Conservation (phyloP, 2,797 vertebrate species). For the Taenioides sp. region DNA sequence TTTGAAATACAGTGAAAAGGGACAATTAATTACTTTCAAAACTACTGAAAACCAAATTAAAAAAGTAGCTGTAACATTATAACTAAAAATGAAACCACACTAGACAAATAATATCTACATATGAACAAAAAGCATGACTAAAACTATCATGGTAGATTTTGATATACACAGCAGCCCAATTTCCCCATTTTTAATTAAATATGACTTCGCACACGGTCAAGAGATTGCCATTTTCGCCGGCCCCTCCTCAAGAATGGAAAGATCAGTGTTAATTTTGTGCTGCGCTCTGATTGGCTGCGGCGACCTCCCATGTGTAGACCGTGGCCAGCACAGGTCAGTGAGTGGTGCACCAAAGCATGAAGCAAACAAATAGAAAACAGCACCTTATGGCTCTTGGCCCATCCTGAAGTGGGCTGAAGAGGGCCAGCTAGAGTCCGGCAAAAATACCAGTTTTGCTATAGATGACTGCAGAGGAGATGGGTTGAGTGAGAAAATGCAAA, state of each 20-base stretch:
- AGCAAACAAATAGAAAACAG: conserved; percentile 99
- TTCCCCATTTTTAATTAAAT: conserved; percentile 36
- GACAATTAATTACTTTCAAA: background rate
- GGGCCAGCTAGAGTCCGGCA: conserved; percentile 78
- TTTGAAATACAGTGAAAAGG: background rate
- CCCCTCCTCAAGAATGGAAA: conserved; percentile 83
- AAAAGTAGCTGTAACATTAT: background rate
- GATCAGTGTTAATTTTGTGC: conserved; percentile 94
- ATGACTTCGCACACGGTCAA: conserved; percentile 60
- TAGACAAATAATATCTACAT: background rate
- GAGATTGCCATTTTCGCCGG: conserved; percentile 81
- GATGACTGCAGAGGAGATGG: background rate
- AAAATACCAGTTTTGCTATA: conserved; percentile 74
- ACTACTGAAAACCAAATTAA: background rate
- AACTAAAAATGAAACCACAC: background rate
- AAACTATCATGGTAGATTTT: conserved; percentile 3
- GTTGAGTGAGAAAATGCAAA: background rate
- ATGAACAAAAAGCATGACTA: background rate
- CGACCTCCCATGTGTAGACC: conserved; percentile 83
- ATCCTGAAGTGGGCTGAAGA: conserved; percentile 81
- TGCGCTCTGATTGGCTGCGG: conserved; percentile 93
- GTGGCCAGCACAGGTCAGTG: conserved; percentile 94
- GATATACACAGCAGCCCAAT: conserved; percentile 18
- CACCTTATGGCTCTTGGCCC: conserved; percentile 95
- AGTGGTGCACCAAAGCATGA: conserved; percentile 94